Conservation (phyloP, 1,140 invertebrate genomes). For the Reticulitermes speratus region DNA sequence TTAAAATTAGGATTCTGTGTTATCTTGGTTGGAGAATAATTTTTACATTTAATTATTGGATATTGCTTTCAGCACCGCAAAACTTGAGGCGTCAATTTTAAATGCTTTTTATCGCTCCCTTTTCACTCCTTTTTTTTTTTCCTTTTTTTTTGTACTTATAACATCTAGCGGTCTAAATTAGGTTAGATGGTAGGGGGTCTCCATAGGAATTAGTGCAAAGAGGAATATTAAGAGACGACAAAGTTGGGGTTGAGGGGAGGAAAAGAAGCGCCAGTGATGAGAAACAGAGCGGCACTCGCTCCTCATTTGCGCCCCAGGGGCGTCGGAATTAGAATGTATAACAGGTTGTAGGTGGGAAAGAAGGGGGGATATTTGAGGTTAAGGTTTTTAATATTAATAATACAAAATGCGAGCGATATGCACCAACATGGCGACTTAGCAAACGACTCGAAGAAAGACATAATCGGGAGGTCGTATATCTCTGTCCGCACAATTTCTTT, state of each 20-base stretch:
- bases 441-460: too few species aligned
- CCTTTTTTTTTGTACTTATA: background rate
- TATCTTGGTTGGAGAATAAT: background rate
- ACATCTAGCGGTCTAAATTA: slow-evolving; percentile 11
- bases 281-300: slow-evolving; percentile 1
- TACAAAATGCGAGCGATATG: too few species aligned
- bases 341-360: background rate
- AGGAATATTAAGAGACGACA: slow-evolving; percentile 9
- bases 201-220: slow-evolving; percentile 14
- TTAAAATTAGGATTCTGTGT: background rate
- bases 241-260: background rate
- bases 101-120: background rate
- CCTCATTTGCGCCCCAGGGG: background rate
- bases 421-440: too few species aligned
- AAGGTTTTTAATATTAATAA: too few species aligned
- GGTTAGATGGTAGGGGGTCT: slow-evolving; percentile 4
- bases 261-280: background rate
- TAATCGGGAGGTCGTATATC: too few species aligned
- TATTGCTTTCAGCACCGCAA: background rate
- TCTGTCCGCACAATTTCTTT: too few species aligned
- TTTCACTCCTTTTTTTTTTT: background rate
- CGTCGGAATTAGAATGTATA: slow-evolving; percentile 3
- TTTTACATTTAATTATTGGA: slow-evolving; percentile 14
- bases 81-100: slow-evolving; percentile 2
- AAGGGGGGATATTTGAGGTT: too few species aligned